Conservation (phyloP, 2,888 invertebrate species). For the Ephialtes manifestator region DNA sequence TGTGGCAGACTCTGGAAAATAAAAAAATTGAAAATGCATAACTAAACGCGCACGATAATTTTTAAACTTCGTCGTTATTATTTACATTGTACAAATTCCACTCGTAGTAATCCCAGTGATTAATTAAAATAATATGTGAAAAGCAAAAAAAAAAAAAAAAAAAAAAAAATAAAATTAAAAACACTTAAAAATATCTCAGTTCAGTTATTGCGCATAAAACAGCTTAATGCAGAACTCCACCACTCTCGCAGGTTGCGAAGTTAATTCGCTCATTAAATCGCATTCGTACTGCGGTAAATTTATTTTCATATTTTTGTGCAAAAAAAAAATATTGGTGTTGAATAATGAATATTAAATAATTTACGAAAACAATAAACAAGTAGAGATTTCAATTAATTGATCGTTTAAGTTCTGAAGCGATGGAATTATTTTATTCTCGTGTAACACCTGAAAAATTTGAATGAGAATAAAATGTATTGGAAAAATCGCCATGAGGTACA, state of each 20-base stretch:
- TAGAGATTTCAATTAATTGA: not conserved
- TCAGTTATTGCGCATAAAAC: not conserved
- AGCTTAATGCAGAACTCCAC: not conserved
- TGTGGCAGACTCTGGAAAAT: constrained; percentile 88
- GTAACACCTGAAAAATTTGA: not conserved
- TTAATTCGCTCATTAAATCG: constrained; percentile 19
- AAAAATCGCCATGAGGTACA: not conserved
- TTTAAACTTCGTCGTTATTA: not conserved
- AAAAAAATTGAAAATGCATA: constrained; percentile 59
- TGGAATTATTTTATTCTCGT: not conserved
- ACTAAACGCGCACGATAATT: constrained; percentile 10
- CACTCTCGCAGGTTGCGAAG: not conserved
- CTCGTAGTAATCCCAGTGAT: not conserved
- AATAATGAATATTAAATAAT: too few relatives aligned
- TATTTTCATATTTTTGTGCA: not conserved
- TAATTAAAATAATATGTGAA: constrained; percentile 1
- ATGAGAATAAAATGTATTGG: not conserved
- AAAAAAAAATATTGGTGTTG: not conserved
- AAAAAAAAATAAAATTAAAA: too few relatives aligned
- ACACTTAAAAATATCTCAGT: too few relatives aligned
- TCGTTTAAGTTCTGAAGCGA: not conserved
- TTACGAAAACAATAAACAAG: too few relatives aligned
- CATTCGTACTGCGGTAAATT: too few relatives aligned
- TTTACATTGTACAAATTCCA: not conserved
- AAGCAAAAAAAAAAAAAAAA: not conserved